phyloP scores from a whole-genome alignment of 2,888 invertebrate genomes.

The Pandemis corylana region DNA sequence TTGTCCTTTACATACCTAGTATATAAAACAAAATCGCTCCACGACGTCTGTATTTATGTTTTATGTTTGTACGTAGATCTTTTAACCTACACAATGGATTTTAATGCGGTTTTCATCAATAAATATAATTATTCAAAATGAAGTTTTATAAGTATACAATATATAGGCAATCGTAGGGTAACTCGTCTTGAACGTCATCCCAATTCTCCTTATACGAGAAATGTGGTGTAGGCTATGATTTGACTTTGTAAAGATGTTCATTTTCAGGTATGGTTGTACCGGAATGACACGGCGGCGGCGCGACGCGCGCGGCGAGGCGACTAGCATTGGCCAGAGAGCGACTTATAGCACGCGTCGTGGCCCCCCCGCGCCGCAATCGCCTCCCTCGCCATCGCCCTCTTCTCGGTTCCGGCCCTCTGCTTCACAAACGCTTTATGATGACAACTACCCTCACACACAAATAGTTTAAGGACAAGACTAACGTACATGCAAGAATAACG shows the following conservation, averaged over 20 bases:
- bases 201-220: not conserved
- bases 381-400: constrained; percentile 33
- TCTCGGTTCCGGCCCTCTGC: constrained; percentile 37
- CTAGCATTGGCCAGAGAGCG: constrained; percentile 86
- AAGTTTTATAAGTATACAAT: no score
- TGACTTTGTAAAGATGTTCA: constrained; percentile 3
- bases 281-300: constrained; percentile 79
- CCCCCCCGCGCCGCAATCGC: constrained; percentile 43
- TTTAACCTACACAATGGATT: no score
- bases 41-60: no score
- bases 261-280: constrained; percentile 80
- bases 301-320: constrained; percentile 85
- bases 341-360: constrained; percentile 77
- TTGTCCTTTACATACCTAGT: no score
- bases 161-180: not conserved
- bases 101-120: no score
- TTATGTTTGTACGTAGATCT: no score
- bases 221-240: not conserved
- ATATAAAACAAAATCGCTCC: no score
- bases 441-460: not conserved
- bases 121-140: no score
- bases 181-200: not conserved
- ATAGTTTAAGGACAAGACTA: constrained; percentile 1
- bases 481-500: not conserved
- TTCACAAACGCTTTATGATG: constrained; percentile 43